A percentile compares a stretch with the other conserved stretches of the same genome.
Evolutionary conservation across 2,797 vertebrate genomes (phyloP).

Genomic region (Pseudochaenichthys georgianus): DNA sequence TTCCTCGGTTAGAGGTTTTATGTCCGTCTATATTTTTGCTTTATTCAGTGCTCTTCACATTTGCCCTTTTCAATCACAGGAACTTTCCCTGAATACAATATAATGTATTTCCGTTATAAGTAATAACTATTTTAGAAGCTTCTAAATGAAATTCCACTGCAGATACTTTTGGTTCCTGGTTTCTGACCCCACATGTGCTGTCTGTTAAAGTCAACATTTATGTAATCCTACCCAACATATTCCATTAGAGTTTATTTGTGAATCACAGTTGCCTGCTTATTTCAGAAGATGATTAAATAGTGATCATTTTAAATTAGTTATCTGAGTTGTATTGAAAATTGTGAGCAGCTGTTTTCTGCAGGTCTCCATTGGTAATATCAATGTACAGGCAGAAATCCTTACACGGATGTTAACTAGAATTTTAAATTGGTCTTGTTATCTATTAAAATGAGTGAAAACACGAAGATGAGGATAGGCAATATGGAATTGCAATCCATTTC

Average conservation of each 20-base stretch:
- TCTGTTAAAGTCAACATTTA: neutral
- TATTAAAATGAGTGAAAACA: slow-evolving; percentile 10
- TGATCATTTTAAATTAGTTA: neutral
- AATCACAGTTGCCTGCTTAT: neutral
- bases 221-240: neutral
- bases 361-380: neutral
- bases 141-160: neutral
- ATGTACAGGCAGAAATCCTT: neutral
- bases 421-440: neutral
- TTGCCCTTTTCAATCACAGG: neutral
- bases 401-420: neutral
- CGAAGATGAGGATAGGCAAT: neutral
- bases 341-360: neutral
- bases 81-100: neutral
- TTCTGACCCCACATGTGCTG: neutral
- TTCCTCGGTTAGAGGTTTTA: neutral
- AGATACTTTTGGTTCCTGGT: neutral
- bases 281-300: neutral
- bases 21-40: slow-evolving; percentile 1
- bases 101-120: no score
- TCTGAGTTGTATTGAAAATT: neutral
- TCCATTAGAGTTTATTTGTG: neutral
- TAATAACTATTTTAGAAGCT: slow-evolving; percentile 1
- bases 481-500: neutral
- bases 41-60: slow-evolving; percentile 6